These are phyloP conservation scores for Ceramica pisi DNA, from an alignment of 2,888 invertebrate species.

Conservation along the genomic window DNA sequence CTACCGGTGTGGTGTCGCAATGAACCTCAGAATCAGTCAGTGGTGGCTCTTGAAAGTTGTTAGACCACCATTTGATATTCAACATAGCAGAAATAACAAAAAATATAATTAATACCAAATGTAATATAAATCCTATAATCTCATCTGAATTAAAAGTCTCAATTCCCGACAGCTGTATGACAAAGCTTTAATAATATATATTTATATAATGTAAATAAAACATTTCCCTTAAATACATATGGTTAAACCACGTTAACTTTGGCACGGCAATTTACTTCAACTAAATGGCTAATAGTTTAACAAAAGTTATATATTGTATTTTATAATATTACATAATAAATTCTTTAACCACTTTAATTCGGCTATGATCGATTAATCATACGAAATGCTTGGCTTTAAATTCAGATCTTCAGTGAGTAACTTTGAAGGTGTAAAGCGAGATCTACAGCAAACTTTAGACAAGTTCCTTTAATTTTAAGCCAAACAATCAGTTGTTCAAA, in stretches of 20 bases:
- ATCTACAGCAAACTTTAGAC: neutral
- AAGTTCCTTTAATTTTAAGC: slow-evolving; percentile 20
- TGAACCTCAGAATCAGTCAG: slow-evolving; percentile 36
- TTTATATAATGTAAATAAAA: slow-evolving; percentile 61
- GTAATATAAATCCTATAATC: slow-evolving; percentile 43
- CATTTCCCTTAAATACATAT: slow-evolving; percentile 65
- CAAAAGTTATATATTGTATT: slow-evolving; percentile 41
- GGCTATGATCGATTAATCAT: slow-evolving; percentile 51
- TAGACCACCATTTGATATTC: slow-evolving; percentile 20
- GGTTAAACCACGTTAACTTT: slow-evolving; percentile 76
- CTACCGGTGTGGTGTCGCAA: neutral
- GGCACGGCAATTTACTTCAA: slow-evolving; percentile 78
- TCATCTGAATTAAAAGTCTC: slow-evolving; percentile 47
- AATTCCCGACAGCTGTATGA: slow-evolving; percentile 57
- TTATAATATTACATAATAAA: slow-evolving; percentile 47
- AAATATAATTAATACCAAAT: slow-evolving; percentile 27
- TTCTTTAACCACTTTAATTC: slow-evolving; percentile 62
- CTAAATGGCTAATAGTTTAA: slow-evolving; percentile 63
- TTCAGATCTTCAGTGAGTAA: slow-evolving; percentile 6
- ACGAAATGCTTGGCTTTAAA: slow-evolving; percentile 46
- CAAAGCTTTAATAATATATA: slow-evolving; percentile 63
- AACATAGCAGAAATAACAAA: slow-evolving; percentile 41
- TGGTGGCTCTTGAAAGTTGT: slow-evolving; percentile 16
- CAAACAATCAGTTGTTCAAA: slow-evolving; percentile 45
- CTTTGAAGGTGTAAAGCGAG: neutral